These are phyloP conservation scores for Mormyrus hasselquistii DNA, from an alignment of 2,797 vertebrate species.

Conservation along the genomic window DNA sequence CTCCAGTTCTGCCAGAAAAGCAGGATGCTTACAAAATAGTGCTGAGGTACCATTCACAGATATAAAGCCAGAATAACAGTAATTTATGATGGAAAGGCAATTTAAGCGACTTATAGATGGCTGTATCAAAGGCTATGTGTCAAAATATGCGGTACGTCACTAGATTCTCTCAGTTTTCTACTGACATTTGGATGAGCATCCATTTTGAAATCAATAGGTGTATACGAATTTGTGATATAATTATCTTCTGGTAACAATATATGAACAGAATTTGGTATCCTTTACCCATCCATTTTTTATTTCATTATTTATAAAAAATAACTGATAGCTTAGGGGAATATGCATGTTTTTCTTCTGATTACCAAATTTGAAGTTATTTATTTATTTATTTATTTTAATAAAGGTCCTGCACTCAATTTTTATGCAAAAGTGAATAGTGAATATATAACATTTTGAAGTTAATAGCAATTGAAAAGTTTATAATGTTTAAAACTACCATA, in stretches of 20 bases:
- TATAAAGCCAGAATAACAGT: background rate
- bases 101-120: background rate
- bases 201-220: background rate
- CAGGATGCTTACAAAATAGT: background rate
- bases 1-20: background rate
- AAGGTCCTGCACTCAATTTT: background rate
- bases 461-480: background rate
- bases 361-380: background rate
- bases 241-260: background rate
- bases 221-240: background rate
- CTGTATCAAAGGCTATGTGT: background rate
- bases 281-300: background rate
- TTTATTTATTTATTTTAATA: background rate
- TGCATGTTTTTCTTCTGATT: background rate
- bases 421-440: background rate
- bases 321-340: background rate
- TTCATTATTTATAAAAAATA: background rate
- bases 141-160: background rate
- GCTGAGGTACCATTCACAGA: background rate
- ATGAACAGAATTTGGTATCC: background rate
- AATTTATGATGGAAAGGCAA: background rate
- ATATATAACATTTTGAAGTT: background rate
- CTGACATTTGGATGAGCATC: background rate
- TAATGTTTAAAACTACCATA: background rate
- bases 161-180: background rate